Evolutionary conservation across 1,140 invertebrate species (phyloP).

Genomic region (Drosophila sp.): DNA sequence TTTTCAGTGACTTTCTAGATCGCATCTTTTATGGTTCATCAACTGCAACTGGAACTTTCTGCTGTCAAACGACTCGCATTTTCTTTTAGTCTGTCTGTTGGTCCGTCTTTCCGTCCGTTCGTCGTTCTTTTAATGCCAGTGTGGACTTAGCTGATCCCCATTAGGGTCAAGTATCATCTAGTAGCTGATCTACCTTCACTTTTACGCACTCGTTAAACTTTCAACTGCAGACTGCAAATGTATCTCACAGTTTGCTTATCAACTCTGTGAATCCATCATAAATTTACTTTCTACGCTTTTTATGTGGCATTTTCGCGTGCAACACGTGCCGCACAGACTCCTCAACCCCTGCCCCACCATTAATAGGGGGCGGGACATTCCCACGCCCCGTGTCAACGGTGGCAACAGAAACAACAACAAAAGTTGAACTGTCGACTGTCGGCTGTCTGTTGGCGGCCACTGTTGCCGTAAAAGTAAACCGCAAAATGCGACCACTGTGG

Average conservation of each 20-base stretch:
- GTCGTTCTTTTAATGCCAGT: neutral
- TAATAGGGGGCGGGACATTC: slow-evolving; percentile 36
- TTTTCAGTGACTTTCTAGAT: slow-evolving; percentile 11
- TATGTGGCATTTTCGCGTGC: slow-evolving; percentile 2
- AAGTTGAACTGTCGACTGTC: slow-evolving; percentile 11
- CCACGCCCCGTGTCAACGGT: slow-evolving; percentile 51
- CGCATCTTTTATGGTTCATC: slow-evolving; percentile 48
- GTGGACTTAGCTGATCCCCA: slow-evolving; percentile 32
- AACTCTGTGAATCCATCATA: slow-evolving; percentile 24
- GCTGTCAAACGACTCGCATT: slow-evolving; percentile 40
- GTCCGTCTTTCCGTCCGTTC: slow-evolving; percentile 14
- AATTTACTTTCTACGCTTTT: slow-evolving; percentile 45
- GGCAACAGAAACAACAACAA: slow-evolving; percentile 9
- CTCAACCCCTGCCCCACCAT: neutral
- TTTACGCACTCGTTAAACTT: slow-evolving; percentile 47
- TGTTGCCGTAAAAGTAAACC: slow-evolving; percentile 51
- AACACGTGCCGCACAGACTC: slow-evolving; percentile 57
- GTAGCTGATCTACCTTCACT: slow-evolving; percentile 20
- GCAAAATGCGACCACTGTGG: slow-evolving; percentile 69
- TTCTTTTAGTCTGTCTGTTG: slow-evolving; percentile 17
- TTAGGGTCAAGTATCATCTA: slow-evolving; percentile 56
- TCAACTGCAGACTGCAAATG: slow-evolving; percentile 3
- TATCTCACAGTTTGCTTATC: slow-evolving; percentile 42
- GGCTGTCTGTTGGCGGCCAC: neutral
- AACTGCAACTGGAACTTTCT: slow-evolving; percentile 55